Percentiles rank a stretch among this genome's conserved stretches.
Evolutionary conservation across 2,113 vertebrate species (phyloP).

Genomic region (Halcyon malimbica): DNA sequence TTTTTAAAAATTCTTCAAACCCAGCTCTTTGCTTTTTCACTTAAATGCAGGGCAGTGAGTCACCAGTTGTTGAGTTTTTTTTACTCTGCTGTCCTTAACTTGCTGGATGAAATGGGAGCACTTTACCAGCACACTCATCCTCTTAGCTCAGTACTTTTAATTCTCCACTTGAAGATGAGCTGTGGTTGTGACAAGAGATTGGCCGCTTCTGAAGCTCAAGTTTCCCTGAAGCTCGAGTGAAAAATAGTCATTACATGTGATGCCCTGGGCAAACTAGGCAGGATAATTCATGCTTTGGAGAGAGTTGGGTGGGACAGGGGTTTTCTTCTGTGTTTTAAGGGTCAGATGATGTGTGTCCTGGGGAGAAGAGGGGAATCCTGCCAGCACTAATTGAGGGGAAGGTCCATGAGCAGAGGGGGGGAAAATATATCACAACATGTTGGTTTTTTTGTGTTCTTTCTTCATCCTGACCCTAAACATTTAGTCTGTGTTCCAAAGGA

Average conservation of each 20-base stretch:
- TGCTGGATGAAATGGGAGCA: neutral
- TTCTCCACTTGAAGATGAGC: neutral
- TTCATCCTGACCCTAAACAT: neutral
- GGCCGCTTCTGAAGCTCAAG: neutral
- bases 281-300: neutral
- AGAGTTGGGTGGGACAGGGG: neutral
- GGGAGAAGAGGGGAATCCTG: neutral
- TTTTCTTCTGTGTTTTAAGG: neutral
- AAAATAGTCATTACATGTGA: neutral
- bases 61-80: neutral
- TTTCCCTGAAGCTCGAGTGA: neutral
- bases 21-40: neutral
- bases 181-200: neutral
- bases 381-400: neutral
- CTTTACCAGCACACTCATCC: neutral
- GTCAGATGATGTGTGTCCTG: neutral
- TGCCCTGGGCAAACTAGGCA: neutral
- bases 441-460: too few species aligned
- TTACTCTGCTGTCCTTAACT: neutral
- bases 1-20: neutral
- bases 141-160: neutral
- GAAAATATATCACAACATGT: rapidly evolving
- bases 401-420: neutral
- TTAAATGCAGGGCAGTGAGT: neutral
- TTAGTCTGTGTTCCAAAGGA: neutral